Percentiles rank a stretch among this genome's conserved stretches.
Evolutionary conservation across 2,113 vertebrate species (phyloP).

Genomic region (Datnioides undecimradiatus): DNA sequence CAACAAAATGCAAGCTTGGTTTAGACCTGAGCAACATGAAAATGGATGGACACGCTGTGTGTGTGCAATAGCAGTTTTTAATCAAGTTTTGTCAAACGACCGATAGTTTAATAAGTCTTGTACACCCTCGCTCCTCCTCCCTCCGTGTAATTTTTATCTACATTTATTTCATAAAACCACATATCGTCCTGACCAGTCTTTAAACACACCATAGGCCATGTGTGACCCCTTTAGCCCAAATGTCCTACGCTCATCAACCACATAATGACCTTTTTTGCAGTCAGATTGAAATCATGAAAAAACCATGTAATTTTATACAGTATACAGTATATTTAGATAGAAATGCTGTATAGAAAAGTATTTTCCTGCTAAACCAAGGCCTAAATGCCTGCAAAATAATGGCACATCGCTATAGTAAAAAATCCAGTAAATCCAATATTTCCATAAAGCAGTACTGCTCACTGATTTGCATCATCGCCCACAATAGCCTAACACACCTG

Average conservation of each 20-base stretch:
- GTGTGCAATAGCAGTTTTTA: no score
- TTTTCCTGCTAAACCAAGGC: not conserved
- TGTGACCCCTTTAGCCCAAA: no score
- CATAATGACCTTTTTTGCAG: not conserved
- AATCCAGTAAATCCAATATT: slow-evolving; percentile 4
- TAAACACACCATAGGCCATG: no score
- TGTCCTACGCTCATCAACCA: not conserved
- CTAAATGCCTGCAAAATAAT: not conserved
- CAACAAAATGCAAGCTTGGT: not conserved
- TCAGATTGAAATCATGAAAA: no score
- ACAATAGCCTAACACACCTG: no score
- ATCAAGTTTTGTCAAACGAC: no score
- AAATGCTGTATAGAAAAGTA: not conserved
- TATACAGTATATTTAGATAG: not conserved
- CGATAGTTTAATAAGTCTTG: not conserved
- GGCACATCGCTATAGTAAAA: not conserved
- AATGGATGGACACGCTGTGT: not conserved
- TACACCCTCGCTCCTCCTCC: not conserved
- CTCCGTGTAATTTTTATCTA: no score
- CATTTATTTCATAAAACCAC: no score
- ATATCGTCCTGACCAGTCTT: no score
- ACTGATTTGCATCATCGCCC: not conserved
- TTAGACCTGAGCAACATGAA: not conserved
- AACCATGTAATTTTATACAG: not conserved
- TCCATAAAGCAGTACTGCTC: not conserved